phyloP scores from a whole-genome alignment of 92 coral and sea anemone species.

The Paragorgia papillata region DNA sequence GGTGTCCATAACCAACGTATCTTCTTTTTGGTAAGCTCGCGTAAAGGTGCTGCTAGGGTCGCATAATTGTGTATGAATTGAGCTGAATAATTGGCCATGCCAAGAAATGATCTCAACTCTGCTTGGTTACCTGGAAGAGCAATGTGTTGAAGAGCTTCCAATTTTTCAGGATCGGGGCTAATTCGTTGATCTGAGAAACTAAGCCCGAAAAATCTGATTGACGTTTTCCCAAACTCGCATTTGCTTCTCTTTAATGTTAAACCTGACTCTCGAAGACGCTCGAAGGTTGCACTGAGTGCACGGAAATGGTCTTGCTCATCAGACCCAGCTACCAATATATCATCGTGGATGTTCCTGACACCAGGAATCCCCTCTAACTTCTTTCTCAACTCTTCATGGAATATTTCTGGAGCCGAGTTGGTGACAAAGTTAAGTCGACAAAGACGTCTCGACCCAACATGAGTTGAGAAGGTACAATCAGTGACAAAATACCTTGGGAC shows the following conservation, averaged over 20 bases:
- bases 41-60: conserved; percentile 47
- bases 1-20: conserved; percentile 16
- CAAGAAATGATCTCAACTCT: conserved; percentile 36
- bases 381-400: conserved; percentile 26
- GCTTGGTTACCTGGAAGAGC: conserved; percentile 18
- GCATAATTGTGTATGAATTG: conserved; percentile 51
- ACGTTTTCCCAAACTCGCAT: not conserved
- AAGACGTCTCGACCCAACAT: conserved; percentile 19
- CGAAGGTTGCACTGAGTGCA: conserved; percentile 17
- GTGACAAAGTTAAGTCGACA: conserved; percentile 31
- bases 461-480: conserved; percentile 45
- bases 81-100: conserved; percentile 63
- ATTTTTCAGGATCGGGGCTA: conserved; percentile 1
- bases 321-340: conserved; percentile 19
- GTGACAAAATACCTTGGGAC: no score
- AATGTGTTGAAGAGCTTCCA: conserved; percentile 21
- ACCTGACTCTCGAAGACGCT: conserved; percentile 24
- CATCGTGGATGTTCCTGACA: conserved; percentile 35
- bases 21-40: conserved; percentile 31
- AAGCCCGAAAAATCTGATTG: conserved; percentile 23
- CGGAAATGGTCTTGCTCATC: conserved; percentile 28
- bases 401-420: conserved; percentile 40
- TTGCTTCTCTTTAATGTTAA: conserved; percentile 12
- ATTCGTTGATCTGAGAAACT: not conserved
- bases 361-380: conserved; percentile 34